Conservation (phyloP, 2,888 invertebrate genomes). For the Polietes domitor region DNA sequence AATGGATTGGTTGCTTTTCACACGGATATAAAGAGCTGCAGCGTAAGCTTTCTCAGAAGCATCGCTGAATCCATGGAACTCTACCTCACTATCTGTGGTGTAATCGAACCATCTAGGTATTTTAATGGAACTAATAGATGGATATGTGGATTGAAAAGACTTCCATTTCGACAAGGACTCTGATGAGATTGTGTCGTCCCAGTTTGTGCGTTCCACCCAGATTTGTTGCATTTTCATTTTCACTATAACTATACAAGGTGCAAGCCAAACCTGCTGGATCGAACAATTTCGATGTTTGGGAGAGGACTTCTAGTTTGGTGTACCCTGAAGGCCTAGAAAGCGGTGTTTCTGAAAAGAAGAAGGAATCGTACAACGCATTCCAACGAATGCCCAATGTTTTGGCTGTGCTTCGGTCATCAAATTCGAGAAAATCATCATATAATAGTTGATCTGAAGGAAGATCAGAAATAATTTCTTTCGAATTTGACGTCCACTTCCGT, state of each 20-base stretch:
- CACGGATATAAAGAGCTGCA: not conserved
- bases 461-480: not conserved
- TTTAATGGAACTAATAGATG: not conserved
- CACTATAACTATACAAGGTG: not conserved
- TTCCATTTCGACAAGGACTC: not conserved
- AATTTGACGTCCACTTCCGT: not conserved
- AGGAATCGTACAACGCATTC: not conserved
- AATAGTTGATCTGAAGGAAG: not conserved
- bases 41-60: slow-evolving; percentile 7
- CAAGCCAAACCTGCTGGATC: not conserved
- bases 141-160: not conserved
- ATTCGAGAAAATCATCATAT: not conserved
- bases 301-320: not conserved
- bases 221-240: no score
- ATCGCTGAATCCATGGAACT: slow-evolving; percentile 8
- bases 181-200: not conserved
- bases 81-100: not conserved
- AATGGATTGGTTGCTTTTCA: not conserved
- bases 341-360: not conserved
- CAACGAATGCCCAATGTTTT: not conserved
- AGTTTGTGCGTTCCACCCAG: no score
- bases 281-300: not conserved
- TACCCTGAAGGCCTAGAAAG: not conserved
- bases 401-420: not conserved
- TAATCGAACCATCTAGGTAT: not conserved